phyloP scores from a whole-genome alignment of 2,888 invertebrate genomes.

The Actias luna region DNA sequence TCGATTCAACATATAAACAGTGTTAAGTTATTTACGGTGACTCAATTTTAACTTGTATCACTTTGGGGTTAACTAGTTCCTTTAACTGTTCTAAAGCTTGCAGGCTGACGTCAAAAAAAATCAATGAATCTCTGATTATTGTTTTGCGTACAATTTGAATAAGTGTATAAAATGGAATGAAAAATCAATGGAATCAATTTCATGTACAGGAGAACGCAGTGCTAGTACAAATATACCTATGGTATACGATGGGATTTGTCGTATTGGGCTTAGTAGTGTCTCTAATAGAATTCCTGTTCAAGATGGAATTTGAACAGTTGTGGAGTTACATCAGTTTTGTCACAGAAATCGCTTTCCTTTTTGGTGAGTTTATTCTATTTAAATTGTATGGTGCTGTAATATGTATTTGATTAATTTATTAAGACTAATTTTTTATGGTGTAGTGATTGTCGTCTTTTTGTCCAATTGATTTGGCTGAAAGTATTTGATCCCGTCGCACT shows the following conservation, averaged over 20 bases:
- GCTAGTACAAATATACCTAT: conserved; percentile 58
- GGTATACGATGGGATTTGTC: conserved; percentile 60
- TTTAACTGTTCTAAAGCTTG: no score
- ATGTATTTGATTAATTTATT: background rate
- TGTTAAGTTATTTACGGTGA: no score
- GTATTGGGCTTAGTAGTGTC: conserved; percentile 51
- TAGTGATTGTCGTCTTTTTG: no score
- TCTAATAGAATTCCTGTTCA: conserved; percentile 49
- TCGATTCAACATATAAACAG: no score
- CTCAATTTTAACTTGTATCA: no score
- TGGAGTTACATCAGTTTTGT: conserved; percentile 43
- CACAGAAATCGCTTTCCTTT: conserved; percentile 56
- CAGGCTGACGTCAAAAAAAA: no score
- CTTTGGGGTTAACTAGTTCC: no score
- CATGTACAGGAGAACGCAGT: conserved; percentile 48
- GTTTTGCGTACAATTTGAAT: no score
- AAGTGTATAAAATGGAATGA: no score
- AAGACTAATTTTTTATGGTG: background rate
- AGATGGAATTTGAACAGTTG: conserved; percentile 33
- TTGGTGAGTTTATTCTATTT: conserved; percentile 42
- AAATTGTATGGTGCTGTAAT: background rate
- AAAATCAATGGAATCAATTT: background rate
- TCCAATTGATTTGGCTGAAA: no score
- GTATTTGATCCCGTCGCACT: no score
- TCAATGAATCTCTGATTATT: no score